phyloP scores from a whole-genome alignment of 1,140 invertebrate species.

The Drosophila bipectinata region DNA sequence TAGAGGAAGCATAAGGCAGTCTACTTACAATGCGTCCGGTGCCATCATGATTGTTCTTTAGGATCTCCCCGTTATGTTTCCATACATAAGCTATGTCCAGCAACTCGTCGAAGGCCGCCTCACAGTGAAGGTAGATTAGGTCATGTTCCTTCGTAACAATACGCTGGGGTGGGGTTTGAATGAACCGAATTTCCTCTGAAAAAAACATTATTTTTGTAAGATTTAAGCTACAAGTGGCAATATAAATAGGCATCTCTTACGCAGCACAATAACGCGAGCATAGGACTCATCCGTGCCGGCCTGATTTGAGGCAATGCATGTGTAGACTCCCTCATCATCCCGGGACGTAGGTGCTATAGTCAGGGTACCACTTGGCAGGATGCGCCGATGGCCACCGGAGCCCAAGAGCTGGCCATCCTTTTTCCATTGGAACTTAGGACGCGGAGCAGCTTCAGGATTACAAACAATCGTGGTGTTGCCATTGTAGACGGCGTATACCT shows the following conservation, averaged over 20 bases:
- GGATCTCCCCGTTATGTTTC: conserved; percentile 93
- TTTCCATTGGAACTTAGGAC: conserved; percentile 95
- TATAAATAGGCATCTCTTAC: conserved; percentile 85
- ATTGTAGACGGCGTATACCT: conserved; percentile 94
- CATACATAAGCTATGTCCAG: conserved; percentile 95
- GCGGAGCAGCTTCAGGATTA: conserved; percentile 96
- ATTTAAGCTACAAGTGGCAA: not conserved
- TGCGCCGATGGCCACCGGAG: conserved; percentile 90
- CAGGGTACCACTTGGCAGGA: conserved; percentile 93
- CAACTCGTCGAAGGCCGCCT: conserved; percentile 91
- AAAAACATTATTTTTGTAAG: not conserved
- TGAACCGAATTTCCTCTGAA: conserved; percentile 88
- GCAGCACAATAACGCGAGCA: conserved; percentile 93
- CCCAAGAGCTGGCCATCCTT: conserved; percentile 94
- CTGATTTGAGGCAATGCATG: conserved; percentile 93
- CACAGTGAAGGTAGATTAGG: conserved; percentile 91
- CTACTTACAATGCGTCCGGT: conserved; percentile 84
- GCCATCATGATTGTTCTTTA: conserved; percentile 87
- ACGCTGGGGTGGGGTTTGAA: conserved; percentile 87
- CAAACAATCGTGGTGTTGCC: conserved; percentile 97
- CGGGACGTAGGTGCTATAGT: conserved; percentile 93
- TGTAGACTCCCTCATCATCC: conserved; percentile 95
- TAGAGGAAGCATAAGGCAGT: not conserved
- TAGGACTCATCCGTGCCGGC: conserved; percentile 92
- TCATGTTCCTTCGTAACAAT: conserved; percentile 89